Evolutionary conservation across 2,113 vertebrate species (phyloP).

Genomic region (Pantherophis guttatus): DNA sequence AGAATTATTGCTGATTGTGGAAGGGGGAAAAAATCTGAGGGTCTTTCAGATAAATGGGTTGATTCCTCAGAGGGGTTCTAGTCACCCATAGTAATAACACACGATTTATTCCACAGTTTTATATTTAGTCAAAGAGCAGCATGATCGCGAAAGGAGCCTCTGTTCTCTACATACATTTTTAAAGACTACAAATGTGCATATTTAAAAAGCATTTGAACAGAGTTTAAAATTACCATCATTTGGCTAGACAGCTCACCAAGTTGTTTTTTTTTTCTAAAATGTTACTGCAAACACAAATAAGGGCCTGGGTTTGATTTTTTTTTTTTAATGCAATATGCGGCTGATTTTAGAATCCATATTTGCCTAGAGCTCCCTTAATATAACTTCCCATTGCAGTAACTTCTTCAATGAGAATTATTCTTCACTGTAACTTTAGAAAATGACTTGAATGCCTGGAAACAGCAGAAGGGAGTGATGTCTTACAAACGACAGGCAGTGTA

Average conservation of each 20-base stretch:
- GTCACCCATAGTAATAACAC: background rate
- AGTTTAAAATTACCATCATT: conserved; percentile 4
- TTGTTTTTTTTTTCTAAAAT: background rate
- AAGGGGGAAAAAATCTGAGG: background rate
- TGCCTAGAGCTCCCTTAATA: background rate
- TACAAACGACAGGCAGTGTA: background rate
- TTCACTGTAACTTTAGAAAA: background rate
- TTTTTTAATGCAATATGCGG: background rate
- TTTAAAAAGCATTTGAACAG: conserved; percentile 22
- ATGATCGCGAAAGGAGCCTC: background rate
- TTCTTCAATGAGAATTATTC: background rate
- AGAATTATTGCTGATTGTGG: background rate
- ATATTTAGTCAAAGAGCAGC: conserved; percentile 5
- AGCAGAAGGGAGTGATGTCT: background rate
- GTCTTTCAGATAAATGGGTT: background rate
- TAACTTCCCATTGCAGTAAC: background rate
- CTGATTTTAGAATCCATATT: background rate
- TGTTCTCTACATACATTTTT: conserved; percentile 5
- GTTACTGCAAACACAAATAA: background rate
- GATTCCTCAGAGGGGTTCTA: background rate
- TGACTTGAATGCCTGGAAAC: background rate
- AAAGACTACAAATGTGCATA: conserved; percentile 23
- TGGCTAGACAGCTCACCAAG: background rate
- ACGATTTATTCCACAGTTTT: background rate
- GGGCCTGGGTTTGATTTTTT: background rate